These are phyloP conservation scores for Parapsyche elsis DNA, from an alignment of 1,140 invertebrate species.

Conservation along the genomic window DNA sequence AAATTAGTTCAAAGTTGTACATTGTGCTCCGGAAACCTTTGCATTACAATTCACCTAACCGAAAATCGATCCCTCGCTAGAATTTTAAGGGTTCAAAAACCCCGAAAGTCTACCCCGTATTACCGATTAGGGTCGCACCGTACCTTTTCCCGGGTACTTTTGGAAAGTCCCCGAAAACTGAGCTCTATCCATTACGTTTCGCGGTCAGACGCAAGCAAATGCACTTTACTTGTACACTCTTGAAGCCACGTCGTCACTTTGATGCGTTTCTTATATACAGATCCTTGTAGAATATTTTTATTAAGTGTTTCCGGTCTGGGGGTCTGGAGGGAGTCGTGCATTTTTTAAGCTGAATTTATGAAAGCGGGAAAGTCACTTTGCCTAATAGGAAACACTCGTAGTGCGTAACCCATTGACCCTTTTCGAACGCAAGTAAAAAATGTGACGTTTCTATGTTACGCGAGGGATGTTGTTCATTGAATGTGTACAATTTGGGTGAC, in stretches of 20 bases:
- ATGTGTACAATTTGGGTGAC: no score
- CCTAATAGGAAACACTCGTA: no score
- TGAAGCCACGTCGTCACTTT: not conserved
- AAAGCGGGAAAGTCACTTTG: no score
- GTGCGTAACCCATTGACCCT: no score
- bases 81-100: not conserved
- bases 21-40: not conserved
- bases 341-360: no score
- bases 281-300: not conserved
- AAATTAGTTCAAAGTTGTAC: not conserved
- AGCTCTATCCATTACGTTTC: slow-evolving; percentile 3
- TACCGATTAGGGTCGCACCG: slow-evolving; percentile 39
- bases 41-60: not conserved
- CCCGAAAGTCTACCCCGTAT: slow-evolving; percentile 29
- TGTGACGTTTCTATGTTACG: no score
- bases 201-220: slow-evolving; percentile 32
- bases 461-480: no score
- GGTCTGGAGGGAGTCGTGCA: no score
- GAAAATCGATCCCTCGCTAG: slow-evolving; percentile 35
- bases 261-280: slow-evolving; percentile 5
- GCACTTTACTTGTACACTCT: slow-evolving; percentile 36
- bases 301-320: no score
- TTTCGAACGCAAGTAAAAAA: no score
- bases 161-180: not conserved
- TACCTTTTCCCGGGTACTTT: slow-evolving; percentile 21